A percentile compares a stretch with the other conserved stretches of the same genome.
Evolutionary conservation across 2,113 vertebrate species (phyloP).

Genomic region (Carassius carassius): DNA sequence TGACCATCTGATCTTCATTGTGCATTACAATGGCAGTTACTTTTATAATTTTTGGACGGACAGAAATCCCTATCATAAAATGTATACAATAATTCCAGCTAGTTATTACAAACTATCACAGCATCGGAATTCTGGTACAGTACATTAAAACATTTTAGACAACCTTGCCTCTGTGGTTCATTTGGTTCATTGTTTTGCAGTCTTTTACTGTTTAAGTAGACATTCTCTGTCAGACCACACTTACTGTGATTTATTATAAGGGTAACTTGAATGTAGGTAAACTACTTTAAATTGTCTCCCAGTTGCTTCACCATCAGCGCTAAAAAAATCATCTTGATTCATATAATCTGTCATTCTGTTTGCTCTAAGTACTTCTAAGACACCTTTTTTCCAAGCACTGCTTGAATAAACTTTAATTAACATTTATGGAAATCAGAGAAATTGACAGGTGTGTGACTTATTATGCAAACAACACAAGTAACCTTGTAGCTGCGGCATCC

Average conservation of each 20-base stretch:
- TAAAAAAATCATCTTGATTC: background rate
- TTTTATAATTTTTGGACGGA: background rate
- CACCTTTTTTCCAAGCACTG: background rate
- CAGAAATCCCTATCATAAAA: background rate
- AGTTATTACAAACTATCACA: background rate
- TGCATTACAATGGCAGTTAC: background rate
- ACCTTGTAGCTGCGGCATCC: conserved; percentile 22
- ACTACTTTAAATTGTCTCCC: background rate
- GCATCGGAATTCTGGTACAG: background rate
- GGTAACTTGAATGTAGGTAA: background rate
- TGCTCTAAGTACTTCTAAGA: background rate
- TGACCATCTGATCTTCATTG: background rate
- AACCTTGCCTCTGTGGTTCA: background rate
- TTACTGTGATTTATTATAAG: background rate
- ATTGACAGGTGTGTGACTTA: conserved; percentile 37
- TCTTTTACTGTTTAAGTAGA: background rate
- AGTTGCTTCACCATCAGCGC: too few species aligned
- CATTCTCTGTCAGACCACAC: background rate
- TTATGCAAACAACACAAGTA: conserved; percentile 24
- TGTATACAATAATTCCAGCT: background rate
- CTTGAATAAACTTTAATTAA: conserved; percentile 46
- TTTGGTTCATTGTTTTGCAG: background rate
- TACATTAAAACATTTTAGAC: background rate
- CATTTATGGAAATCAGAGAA: conserved; percentile 26
- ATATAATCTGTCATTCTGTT: background rate